Evolutionary conservation across 1,140 invertebrate species (phyloP).

Genomic region (Drosophila sp.): DNA sequence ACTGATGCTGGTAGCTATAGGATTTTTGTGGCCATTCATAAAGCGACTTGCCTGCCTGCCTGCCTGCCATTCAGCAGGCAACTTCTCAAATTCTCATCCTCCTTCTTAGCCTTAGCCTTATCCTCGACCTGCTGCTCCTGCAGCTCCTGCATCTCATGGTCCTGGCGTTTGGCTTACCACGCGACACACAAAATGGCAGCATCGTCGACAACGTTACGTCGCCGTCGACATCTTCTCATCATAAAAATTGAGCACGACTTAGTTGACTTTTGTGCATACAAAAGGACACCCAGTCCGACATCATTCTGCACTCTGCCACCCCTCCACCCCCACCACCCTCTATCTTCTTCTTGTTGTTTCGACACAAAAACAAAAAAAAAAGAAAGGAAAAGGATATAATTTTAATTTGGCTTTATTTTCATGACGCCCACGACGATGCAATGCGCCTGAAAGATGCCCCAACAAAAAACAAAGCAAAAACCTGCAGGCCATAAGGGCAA

Average conservation of each 20-base stretch:
- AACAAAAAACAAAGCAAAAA: conserved; percentile 56
- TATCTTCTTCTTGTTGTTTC: conserved; percentile 1
- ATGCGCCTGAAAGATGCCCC: conserved; percentile 33
- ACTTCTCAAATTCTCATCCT: conserved; percentile 3
- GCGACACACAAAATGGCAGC: conserved; percentile 58
- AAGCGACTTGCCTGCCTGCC: conserved; percentile 44
- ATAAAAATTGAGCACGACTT: conserved; percentile 80
- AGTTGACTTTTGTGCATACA: conserved; percentile 78
- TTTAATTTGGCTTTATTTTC: conserved; percentile 81
- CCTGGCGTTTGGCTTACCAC: conserved; percentile 46
- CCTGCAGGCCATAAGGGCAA: conserved; percentile 47
- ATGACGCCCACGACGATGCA: conserved; percentile 63
- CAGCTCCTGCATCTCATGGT: conserved; percentile 4
- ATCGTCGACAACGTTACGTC: conserved; percentile 23
- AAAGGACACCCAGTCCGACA: conserved; percentile 46
- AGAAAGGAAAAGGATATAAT: conserved; percentile 65
- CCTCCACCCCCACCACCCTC: not conserved
- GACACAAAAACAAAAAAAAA: conserved; percentile 8
- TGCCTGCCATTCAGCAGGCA: conserved; percentile 33
- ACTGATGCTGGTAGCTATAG: conserved; percentile 12
- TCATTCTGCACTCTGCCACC: conserved; percentile 24
- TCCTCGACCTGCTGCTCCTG: conserved; percentile 19
- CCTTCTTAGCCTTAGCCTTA: conserved; percentile 16
- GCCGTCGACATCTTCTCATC: conserved; percentile 57
- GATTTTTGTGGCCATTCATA: conserved; percentile 67